These are phyloP conservation scores for Brachyrhaphis roseni DNA, from an alignment of 2,797 vertebrate species.

Conservation along the genomic window DNA sequence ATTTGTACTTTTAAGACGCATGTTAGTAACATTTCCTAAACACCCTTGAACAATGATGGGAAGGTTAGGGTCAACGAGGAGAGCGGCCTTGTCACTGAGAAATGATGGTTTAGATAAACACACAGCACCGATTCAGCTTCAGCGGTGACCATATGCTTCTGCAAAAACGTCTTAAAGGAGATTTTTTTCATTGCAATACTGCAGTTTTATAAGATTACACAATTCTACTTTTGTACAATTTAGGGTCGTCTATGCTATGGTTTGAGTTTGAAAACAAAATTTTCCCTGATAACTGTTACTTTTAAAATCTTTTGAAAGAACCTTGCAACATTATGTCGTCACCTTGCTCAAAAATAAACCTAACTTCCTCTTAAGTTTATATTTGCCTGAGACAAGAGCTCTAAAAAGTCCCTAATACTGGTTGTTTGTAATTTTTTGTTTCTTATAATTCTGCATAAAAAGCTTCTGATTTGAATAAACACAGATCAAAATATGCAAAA, in stretches of 20 bases:
- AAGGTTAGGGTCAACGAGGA: neutral
- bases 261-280: neutral
- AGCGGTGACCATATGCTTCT: neutral
- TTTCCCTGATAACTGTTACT: neutral
- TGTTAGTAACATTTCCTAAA: neutral
- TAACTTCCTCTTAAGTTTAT: slow-evolving; percentile 20
- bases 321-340: slow-evolving; percentile 2
- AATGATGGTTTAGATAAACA: neutral
- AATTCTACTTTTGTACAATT: neutral
- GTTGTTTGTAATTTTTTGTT: slow-evolving; percentile 23
- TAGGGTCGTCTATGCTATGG: neutral
- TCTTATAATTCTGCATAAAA: slow-evolving; percentile 5
- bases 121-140: slow-evolving; percentile 5
- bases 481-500: slow-evolving; percentile 11
- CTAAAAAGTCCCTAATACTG: neutral
- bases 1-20: neutral
- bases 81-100: slow-evolving; percentile 3
- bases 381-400: neutral
- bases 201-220: neutral
- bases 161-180: neutral
- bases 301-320: slow-evolving; percentile 10
- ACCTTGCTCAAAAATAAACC: neutral
- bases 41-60: slow-evolving; percentile 14
- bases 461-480: slow-evolving; percentile 11
- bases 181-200: slow-evolving; percentile 1